Conservation (phyloP, 1,140 invertebrate species). For the Drosophila rhopaloa region DNA sequence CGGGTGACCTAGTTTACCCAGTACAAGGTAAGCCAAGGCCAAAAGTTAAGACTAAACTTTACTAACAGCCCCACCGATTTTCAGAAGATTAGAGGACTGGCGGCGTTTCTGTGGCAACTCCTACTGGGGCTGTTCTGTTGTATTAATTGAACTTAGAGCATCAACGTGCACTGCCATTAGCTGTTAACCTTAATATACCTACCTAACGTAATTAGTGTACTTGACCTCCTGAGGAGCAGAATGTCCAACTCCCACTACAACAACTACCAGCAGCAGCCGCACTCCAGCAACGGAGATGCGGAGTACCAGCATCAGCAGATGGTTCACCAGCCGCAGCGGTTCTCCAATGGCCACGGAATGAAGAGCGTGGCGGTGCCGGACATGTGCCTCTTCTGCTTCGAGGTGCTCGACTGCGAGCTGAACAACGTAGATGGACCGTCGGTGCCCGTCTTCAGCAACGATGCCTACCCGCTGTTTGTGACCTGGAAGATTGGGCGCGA, state of each 20-base stretch:
- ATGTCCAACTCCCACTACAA: constrained; percentile 79
- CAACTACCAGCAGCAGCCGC: constrained; percentile 67
- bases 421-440: constrained; percentile 96
- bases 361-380: constrained; percentile 93
- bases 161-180: constrained; percentile 81
- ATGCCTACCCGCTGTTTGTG: constrained; percentile 98
- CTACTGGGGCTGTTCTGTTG: constrained; percentile 67
- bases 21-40: constrained; percentile 27
- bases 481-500: constrained; percentile 99
- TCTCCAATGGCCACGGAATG: constrained; percentile 66
- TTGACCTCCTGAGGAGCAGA: constrained; percentile 29
- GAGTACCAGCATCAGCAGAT: constrained; percentile 69
- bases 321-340: constrained; percentile 66
- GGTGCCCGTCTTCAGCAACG: constrained; percentile 95
- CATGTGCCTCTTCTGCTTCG: constrained; percentile 99
- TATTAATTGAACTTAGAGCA: constrained; percentile 74
- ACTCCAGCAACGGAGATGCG: constrained; percentile 63
- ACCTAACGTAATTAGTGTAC: constrained; percentile 60
- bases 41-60: not conserved
- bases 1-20: constrained; percentile 43
- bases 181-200: constrained; percentile 61
- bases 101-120: constrained; percentile 65
- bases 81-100: constrained; percentile 56
- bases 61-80: not conserved
- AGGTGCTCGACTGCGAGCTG: constrained; percentile 97